These are phyloP conservation scores for Tyrophagus putrescentiae DNA, from an alignment of 1,140 invertebrate species.

Conservation along the genomic window DNA sequence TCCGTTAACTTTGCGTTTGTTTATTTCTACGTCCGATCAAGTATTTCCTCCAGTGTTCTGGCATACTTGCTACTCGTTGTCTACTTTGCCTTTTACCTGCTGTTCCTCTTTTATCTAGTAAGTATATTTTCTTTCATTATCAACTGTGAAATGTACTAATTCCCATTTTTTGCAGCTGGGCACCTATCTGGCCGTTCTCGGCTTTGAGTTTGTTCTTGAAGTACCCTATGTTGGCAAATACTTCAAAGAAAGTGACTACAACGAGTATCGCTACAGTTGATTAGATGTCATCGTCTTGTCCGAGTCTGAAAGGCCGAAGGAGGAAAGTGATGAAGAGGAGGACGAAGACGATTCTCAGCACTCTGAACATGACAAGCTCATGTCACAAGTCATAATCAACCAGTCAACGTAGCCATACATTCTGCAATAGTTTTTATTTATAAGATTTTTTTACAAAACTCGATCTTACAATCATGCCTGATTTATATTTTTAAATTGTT, in stretches of 20 bases:
- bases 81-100: constrained; percentile 20
- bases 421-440: not conserved
- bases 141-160: constrained; percentile 1
- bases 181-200: constrained; percentile 19
- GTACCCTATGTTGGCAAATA: constrained; percentile 18
- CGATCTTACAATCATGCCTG: not conserved
- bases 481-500: not conserved
- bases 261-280: constrained; percentile 19
- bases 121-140: constrained; percentile 17
- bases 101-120: constrained; percentile 24
- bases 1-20: constrained; percentile 23
- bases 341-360: not conserved
- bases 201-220: constrained; percentile 7
- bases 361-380: too few species aligned
- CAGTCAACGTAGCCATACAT: not conserved
- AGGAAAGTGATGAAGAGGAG: not conserved
- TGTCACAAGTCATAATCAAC: not conserved
- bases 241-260: constrained; percentile 18
- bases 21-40: constrained; percentile 31
- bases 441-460: not conserved
- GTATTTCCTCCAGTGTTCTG: constrained; percentile 1
- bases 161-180: constrained; percentile 19
- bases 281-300: not conserved
- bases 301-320: not conserved
- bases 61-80: not conserved